phyloP scores from a whole-genome alignment of 2,888 invertebrate genomes.

The Epicampocera succincta region DNA sequence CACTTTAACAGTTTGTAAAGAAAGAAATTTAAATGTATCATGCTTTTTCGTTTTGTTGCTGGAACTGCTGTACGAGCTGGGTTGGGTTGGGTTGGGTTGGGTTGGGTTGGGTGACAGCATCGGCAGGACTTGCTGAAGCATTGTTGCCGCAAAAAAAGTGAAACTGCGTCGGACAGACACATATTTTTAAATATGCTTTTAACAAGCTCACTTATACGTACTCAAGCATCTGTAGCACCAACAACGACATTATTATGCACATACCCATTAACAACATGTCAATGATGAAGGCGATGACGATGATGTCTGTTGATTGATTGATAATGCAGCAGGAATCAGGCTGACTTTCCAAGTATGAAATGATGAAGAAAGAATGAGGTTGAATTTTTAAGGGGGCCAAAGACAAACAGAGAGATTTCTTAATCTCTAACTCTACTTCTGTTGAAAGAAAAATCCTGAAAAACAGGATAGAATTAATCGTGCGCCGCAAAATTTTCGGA shows the following conservation, averaged over 20 bases:
- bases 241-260: constrained; percentile 50
- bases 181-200: constrained; percentile 56
- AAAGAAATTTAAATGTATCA: constrained; percentile 4
- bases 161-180: background rate
- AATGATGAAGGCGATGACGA: constrained; percentile 39
- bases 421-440: background rate
- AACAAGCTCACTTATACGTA: constrained; percentile 28
- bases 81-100: too few species aligned
- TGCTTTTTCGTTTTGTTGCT: constrained; percentile 26
- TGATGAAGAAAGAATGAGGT: constrained; percentile 10
- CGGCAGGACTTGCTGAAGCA: background rate
- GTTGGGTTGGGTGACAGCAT: constrained; percentile 1
- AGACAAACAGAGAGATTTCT: background rate
- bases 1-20: constrained; percentile 4
- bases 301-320: constrained; percentile 66
- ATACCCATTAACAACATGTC: constrained; percentile 57
- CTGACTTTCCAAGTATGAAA: constrained; percentile 36
- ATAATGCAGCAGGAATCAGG: constrained; percentile 61
- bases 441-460: too few species aligned
- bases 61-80: constrained; percentile 28
- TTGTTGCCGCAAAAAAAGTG: background rate
- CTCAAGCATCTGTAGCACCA: constrained; percentile 32
- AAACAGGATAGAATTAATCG: too few species aligned
- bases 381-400: constrained; percentile 14
- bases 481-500: too few species aligned